Conservation (phyloP, 2,888 invertebrate species). For the Tubulanus polymorphus region DNA sequence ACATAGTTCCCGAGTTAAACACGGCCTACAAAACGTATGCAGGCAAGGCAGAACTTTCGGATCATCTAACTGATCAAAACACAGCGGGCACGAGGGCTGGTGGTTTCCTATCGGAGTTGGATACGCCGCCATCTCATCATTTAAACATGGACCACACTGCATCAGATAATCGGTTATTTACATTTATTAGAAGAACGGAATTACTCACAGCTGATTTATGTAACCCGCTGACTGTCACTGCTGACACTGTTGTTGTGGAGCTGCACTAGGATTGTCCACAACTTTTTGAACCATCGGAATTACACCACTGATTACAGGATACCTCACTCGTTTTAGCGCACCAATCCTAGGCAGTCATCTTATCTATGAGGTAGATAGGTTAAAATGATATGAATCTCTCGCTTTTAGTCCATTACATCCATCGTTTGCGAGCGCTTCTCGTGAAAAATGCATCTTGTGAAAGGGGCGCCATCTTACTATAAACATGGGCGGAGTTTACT, state of each 20-base stretch:
- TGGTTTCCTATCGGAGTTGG: conserved; percentile 30
- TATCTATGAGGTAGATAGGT: background rate
- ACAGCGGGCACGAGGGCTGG: conserved; percentile 39
- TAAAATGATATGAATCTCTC: background rate
- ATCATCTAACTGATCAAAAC: conserved; percentile 43
- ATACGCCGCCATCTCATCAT: conserved; percentile 18
- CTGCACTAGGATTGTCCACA: too few relatives aligned
- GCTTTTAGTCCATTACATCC: background rate
- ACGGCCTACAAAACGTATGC: conserved; percentile 50
- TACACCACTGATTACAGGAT: too few relatives aligned
- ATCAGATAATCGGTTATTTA: too few relatives aligned
- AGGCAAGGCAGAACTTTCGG: conserved; percentile 51
- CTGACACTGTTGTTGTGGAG: background rate
- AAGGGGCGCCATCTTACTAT: conserved; percentile 1
- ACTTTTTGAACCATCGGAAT: too few relatives aligned
- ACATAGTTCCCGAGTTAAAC: conserved; percentile 33
- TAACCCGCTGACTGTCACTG: background rate
- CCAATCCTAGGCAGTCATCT: too few relatives aligned
- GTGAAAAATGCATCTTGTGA: background rate
- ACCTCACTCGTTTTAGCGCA: too few relatives aligned
- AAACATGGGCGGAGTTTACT: background rate
- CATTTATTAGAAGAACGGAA: too few relatives aligned
- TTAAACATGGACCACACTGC: too few relatives aligned
- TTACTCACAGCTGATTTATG: background rate
- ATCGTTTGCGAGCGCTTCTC: background rate